Percentiles rank a stretch among this genome's conserved stretches.
Conservation (phyloP, 2,113 vertebrate species). For the Amphilophus citrinellus region DNA sequence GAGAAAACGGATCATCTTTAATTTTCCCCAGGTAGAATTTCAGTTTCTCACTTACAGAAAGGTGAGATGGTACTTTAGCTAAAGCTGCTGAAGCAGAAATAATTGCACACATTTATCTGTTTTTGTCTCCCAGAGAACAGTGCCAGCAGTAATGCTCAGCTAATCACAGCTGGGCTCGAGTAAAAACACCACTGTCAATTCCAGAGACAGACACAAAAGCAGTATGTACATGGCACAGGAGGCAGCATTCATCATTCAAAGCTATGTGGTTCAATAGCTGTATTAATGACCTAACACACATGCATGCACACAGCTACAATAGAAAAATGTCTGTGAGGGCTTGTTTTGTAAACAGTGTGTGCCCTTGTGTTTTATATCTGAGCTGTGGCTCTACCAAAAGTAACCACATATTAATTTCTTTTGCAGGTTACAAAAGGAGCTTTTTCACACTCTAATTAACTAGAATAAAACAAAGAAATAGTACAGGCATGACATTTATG, state of each 20-base stretch:
- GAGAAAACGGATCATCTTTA: background rate
- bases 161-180: constrained; percentile 24
- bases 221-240: background rate
- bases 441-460: background rate
- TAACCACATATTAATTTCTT: background rate
- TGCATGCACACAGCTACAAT: background rate
- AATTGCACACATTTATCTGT: constrained; percentile 53
- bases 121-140: constrained; percentile 34
- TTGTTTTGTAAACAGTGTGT: background rate
- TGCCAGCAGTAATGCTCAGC: constrained; percentile 28
- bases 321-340: background rate
- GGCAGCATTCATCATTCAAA: constrained; percentile 1
- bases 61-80: constrained; percentile 26
- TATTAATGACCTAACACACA: constrained; percentile 3
- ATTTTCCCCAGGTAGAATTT: constrained; percentile 16
- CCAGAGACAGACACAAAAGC: background rate
- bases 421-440: background rate
- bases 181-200: constrained; percentile 35
- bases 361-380: background rate
- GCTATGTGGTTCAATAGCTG: background rate
- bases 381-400: background rate
- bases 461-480: background rate
- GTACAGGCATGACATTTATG: background rate
- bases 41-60: constrained; percentile 26
- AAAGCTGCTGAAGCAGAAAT: constrained; percentile 34